Conservation (phyloP, 2,113 vertebrate species). For the Xenotilapia caudafasciata region DNA sequence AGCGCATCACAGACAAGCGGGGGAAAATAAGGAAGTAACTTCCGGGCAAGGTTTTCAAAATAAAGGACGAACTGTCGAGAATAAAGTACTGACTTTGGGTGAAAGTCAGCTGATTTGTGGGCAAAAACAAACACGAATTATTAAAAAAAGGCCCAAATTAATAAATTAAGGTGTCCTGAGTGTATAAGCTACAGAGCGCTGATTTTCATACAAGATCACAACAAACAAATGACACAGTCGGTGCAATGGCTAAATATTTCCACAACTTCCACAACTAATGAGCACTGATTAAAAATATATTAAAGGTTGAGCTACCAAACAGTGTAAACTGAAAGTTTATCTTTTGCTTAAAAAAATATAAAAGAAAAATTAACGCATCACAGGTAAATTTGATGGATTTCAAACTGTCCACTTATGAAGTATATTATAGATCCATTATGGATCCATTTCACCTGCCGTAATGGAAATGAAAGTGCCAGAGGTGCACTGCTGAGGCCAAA, state of each 20-base stretch:
- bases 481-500: background rate
- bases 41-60: slow-evolving; percentile 11
- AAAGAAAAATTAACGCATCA: rapidly evolving
- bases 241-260: background rate
- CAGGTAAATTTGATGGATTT: background rate
- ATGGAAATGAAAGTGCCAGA: background rate
- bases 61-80: background rate
- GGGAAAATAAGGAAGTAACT: rapidly evolving
- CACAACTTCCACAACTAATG: background rate
- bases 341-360: background rate
- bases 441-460: background rate
- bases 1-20: background rate
- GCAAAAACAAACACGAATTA: background rate
- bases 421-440: background rate
- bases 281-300: background rate
- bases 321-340: background rate
- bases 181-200: background rate
- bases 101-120: background rate
- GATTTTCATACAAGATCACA: background rate
- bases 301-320: background rate
- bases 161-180: background rate
- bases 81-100: rapidly evolving
- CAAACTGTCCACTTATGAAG: background rate
- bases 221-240: background rate
- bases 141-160: background rate